Percentiles rank a stretch among this genome's conserved stretches.
Evolutionary conservation across 2,888 invertebrate species (phyloP).

Genomic region (Drosophila ustulata): DNA sequence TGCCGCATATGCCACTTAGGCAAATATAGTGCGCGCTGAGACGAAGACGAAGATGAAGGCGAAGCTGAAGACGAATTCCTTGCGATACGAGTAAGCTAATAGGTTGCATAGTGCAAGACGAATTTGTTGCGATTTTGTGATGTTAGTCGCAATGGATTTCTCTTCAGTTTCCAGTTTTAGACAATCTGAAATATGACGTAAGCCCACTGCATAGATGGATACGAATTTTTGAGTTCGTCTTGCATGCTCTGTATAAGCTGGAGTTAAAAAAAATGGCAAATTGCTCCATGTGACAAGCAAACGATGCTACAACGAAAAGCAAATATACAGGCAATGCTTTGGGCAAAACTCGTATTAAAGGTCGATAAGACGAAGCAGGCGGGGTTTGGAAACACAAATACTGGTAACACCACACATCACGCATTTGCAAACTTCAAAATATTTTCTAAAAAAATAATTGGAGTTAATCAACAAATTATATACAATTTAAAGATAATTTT

Average conservation of each 20-base stretch:
- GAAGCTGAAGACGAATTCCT: no score
- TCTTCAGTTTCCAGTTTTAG: no score
- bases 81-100: no score
- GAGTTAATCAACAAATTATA: conserved; percentile 5
- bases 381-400: conserved; percentile 18
- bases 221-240: conserved; percentile 1
- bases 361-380: conserved; percentile 21
- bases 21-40: no score
- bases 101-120: no score
- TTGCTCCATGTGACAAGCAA: background rate
- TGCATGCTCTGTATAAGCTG: conserved; percentile 5
- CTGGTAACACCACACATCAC: conserved; percentile 22
- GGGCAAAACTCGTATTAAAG: conserved; percentile 2
- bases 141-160: no score
- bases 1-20: background rate
- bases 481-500: background rate
- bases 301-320: background rate
- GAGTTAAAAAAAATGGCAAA: background rate
- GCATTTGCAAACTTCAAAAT: conserved; percentile 1
- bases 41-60: no score
- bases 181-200: conserved; percentile 7
- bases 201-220: conserved; percentile 14
- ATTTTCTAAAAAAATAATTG: conserved; percentile 19
- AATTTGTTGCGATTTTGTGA: no score
- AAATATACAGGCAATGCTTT: conserved; percentile 1